Conservation (phyloP, 2,888 invertebrate species). For the Philereme vetulata region DNA sequence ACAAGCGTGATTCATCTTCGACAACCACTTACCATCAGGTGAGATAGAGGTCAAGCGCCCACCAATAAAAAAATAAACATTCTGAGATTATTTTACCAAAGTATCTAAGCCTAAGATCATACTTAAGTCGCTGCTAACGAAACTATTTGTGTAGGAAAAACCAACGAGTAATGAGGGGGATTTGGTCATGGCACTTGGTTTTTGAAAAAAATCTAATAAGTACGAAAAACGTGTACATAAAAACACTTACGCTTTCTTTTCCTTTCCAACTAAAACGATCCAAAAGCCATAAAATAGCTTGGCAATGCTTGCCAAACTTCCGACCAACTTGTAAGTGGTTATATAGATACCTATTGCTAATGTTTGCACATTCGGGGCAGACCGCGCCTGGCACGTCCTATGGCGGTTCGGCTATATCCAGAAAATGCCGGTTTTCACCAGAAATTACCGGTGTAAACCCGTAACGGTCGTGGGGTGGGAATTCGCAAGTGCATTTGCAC, state of each 20-base stretch:
- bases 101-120: too few relatives aligned
- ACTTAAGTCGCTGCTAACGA: too few relatives aligned
- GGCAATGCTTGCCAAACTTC: slow-evolving; percentile 41
- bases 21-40: too few relatives aligned
- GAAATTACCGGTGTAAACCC: slow-evolving; percentile 33
- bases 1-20: too few relatives aligned
- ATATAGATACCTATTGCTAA: slow-evolving; percentile 46
- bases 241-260: not conserved
- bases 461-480: slow-evolving; percentile 6
- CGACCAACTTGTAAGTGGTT: slow-evolving; percentile 10
- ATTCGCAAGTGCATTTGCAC: slow-evolving; percentile 20
- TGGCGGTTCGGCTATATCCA: slow-evolving; percentile 35
- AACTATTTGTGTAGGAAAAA: too few relatives aligned
- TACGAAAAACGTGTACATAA: too few relatives aligned
- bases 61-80: too few relatives aligned
- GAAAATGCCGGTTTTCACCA: slow-evolving; percentile 39
- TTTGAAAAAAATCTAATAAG: too few relatives aligned
- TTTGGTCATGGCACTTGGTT: too few relatives aligned
- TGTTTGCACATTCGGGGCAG: slow-evolving; percentile 57
- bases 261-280: slow-evolving; percentile 35
- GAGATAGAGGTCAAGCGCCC: too few relatives aligned
- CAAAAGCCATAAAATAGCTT: slow-evolving; percentile 40
- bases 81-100: too few relatives aligned
- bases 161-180: too few relatives aligned
- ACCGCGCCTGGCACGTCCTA: slow-evolving; percentile 58